Base-by-base conservation (phyloP, 1,140 invertebrate genomes). In the Sitobion miscanthi region DNA sequence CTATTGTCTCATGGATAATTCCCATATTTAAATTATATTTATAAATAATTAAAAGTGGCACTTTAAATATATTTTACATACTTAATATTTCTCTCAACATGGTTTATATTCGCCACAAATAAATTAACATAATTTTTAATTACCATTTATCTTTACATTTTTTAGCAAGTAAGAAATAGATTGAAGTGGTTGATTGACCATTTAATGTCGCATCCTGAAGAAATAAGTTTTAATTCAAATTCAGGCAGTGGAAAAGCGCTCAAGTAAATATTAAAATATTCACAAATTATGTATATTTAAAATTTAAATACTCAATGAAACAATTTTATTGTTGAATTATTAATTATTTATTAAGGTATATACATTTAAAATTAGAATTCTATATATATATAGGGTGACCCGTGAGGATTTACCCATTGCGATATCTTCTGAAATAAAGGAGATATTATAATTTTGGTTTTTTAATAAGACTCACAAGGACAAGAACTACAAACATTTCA, bases 181-280 rank as follows among this genome's bases (percentile, higher is more conserved):
- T 54, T 93, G 38, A 93, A 86, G 45, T 86, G 82, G 82, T 42
- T 93, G 17, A 93, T 93, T 86, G 91, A 86, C 54, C 85, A 93
- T 93, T 86, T 93, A 42, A 93, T 93, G 91, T 93, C 91, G 0
- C 91, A 93, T 57, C 91, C 91, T 8, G 91, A 93, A 93, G 91
- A 93, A 83, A 93, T 93, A 54, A 93, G 91, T 93, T 93, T 54
- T 25, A 83, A 86, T 85, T 93, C 91, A 86, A 86, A 86, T 42
- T 85, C 91, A 21, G 14, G 54, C 25, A 93, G 91, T 45, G 77
- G 77, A 86, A 93, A 85, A 93, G 91, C 91, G 30, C 91, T 93
- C 35, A 52, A 57, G 91, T 93, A 93, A 82, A 30, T 90, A 90
- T 45, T 62, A 11, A 57, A 52, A 38, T 47, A 69, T 20, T 45